Evolutionary conservation across 1,140 invertebrate species (phyloP), one percentile per base, ranked within the genome.

Genomic region (Eriosoma lanigerum): DNA sequence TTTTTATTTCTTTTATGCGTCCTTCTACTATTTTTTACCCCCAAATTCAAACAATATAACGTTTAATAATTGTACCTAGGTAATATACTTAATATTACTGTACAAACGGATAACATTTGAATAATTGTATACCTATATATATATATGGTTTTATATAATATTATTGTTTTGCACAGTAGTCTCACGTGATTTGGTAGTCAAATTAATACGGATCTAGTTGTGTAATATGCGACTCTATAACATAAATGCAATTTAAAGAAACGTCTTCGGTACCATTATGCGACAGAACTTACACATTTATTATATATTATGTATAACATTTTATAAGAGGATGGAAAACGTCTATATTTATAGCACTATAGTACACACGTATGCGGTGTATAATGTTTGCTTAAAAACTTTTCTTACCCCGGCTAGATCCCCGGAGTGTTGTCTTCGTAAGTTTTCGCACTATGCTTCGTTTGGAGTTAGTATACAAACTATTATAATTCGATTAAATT

Each of bases 401-500:
- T 66, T 66, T 46, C 64, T 44, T 15, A 24, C 10, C 64, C 62
- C 64, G 1, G 3, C 32, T 6, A 66, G 12, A 24, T 66, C 64
- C 32, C 64, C n/a, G 3, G 64, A 66, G 64, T 46, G 64, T 66
- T 66, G 38, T 66, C n/a, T n/a, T n/a, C 32, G 38, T 24, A 66
- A 66, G 64, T 66, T 66, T 64, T 66, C 32, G n/a, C 19, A 66
- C 64, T 1, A 54, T 17, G n/a, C n/a, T n/a, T n/a, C n/a, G 52
- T 54, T 1, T 54, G 19, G 52, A 19, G 52, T 13, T n/a, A n/a
- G 19, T n/a, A 19, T 21, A 21, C 10, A 24, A 66, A 46, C 12
- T 66, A 46, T 38, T 38, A 38, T 44, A 66, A 66, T 66, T 66
- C 64, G 64, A 66, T 66, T 66, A 17, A 17, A 19, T 66, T 66